A percentile compares a stretch with the other conserved stretches of the same genome.
These are phyloP conservation scores for Ceriagrion tenellum DNA, from an alignment of 2,888 invertebrate species.

Conservation along the genomic window DNA sequence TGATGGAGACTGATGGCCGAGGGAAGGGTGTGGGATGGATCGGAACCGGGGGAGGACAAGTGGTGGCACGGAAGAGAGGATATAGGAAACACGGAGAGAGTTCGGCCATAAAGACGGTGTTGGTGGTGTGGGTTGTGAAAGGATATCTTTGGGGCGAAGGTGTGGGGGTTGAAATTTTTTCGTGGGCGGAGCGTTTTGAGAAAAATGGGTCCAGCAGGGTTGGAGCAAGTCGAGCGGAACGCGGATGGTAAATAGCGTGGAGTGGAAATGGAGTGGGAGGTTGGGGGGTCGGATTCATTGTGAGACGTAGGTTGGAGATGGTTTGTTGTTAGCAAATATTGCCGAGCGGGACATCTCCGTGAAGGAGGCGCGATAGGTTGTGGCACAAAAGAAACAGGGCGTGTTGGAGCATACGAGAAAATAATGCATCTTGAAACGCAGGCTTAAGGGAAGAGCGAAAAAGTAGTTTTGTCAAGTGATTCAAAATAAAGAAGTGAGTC, in stretches of 20 bases:
- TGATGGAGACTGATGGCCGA: conserved; percentile 26
- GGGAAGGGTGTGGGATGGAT: neutral
- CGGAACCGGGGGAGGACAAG: neutral
- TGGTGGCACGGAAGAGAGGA: neutral
- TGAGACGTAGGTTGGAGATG: neutral
- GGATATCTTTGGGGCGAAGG: neutral
- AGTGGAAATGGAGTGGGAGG: conserved; percentile 36
- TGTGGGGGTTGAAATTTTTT: neutral
- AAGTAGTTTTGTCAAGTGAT: too few species aligned
- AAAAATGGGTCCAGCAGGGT: conserved; percentile 29
- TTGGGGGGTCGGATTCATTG: neutral
- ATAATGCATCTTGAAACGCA: too few species aligned
- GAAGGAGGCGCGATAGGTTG: too few species aligned
- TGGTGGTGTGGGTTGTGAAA: neutral
- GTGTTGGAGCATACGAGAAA: too few species aligned
- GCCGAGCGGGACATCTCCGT: too few species aligned
- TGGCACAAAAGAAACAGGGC: too few species aligned
- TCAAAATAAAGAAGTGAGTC: too few species aligned
- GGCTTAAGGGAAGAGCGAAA: too few species aligned
- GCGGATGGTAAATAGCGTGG: conserved; percentile 28
- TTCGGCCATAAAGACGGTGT: neutral
- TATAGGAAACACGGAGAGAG: neutral
- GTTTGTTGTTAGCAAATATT: neutral
- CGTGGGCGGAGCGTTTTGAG: neutral
- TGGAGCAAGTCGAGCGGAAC: neutral